Percentiles rank a stretch among this genome's conserved stretches.
These are phyloP conservation scores for Pristionchus pacificus DNA, from an alignment of 1,140 invertebrate genomes.

Conservation along the genomic window DNA sequence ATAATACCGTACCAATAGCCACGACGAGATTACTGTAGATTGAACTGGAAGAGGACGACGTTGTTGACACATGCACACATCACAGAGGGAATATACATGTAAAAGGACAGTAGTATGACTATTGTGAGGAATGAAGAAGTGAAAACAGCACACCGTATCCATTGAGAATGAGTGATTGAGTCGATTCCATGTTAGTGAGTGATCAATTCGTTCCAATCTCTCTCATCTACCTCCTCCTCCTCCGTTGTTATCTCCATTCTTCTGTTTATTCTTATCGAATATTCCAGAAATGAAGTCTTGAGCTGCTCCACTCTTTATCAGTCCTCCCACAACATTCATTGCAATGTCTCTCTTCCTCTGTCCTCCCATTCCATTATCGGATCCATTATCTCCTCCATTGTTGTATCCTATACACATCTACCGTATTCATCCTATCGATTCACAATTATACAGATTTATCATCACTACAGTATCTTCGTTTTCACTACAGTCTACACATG, in stretches of 20 bases:
- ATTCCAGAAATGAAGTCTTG: too few relatives aligned
- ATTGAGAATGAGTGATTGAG: too few relatives aligned
- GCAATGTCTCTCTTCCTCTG: conserved; percentile 12
- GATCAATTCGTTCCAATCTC: too few relatives aligned
- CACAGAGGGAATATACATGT: not conserved
- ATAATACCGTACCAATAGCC: too few relatives aligned
- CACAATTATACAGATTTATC: not conserved
- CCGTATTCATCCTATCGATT: not conserved
- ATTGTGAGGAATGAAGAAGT: too few relatives aligned
- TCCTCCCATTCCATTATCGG: not conserved
- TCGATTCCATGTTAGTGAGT: too few relatives aligned
- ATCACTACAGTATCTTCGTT: too few relatives aligned
- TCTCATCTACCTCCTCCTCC: not conserved
- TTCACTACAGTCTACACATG: not conserved
- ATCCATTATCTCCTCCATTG: not conserved
- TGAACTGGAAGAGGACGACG: not conserved
- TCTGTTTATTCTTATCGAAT: not conserved
- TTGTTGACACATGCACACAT: not conserved
- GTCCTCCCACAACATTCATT: not conserved
- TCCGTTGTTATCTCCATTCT: not conserved
- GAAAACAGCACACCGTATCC: too few relatives aligned
- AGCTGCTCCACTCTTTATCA: not conserved
- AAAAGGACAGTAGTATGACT: too few relatives aligned
- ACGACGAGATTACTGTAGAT: not conserved
- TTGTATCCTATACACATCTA: not conserved